These are phyloP conservation scores for Galemys pyrenaicus DNA, from an alignment of 2,113 vertebrate species.

Conservation along the genomic window DNA sequence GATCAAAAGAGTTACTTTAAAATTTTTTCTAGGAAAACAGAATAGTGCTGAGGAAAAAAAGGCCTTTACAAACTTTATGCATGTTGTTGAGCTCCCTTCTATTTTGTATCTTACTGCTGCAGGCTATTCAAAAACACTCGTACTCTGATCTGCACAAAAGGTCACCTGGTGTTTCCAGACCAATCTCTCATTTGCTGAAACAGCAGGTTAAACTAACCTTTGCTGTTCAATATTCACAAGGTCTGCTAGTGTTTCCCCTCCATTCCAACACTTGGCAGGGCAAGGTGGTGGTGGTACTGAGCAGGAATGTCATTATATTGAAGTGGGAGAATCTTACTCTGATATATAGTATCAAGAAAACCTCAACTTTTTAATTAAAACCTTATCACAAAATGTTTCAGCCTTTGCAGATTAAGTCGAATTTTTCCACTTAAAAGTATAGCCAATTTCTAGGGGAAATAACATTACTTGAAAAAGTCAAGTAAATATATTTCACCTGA, in stretches of 20 bases:
- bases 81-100: background rate
- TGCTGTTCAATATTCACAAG: background rate
- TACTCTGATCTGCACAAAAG: background rate
- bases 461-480: conserved; percentile 21
- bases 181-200: background rate
- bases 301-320: background rate
- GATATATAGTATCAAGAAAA: background rate
- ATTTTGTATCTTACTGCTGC: background rate
- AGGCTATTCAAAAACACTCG: background rate
- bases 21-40: background rate
- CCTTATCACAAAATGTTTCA: conserved; percentile 43
- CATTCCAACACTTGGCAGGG: background rate
- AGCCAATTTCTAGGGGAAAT: conserved; percentile 21
- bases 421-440: background rate
- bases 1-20: background rate
- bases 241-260: background rate
- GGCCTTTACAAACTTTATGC: background rate
- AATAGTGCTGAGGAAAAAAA: background rate
- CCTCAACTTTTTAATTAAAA: conserved; percentile 50
- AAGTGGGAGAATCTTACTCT: background rate
- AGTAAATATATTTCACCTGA: conserved; percentile 13
- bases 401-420: conserved; percentile 24
- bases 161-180: background rate
- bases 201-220: conserved; percentile 31
- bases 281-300: background rate